Conservation (phyloP, 1,140 invertebrate genomes). For the Camponotus floridanus region DNA sequence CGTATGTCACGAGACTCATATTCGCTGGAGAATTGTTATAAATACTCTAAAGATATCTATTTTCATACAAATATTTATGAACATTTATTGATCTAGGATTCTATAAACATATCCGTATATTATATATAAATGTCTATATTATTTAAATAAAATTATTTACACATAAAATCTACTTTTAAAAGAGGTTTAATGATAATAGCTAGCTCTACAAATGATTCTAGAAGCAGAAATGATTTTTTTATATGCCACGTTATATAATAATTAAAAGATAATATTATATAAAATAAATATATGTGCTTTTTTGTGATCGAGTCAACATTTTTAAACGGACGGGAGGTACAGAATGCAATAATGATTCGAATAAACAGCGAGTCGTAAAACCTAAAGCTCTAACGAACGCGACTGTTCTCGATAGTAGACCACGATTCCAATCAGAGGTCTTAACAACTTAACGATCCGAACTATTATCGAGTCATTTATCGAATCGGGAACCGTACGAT, state of each 20-base stretch:
- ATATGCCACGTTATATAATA: too few species aligned
- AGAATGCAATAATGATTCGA: not conserved
- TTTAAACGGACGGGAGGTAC: not conserved
- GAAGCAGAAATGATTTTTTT: not conserved
- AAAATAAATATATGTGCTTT: not conserved
- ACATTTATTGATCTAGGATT: not conserved
- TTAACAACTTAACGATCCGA: conserved; percentile 68
- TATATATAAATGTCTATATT: too few species aligned
- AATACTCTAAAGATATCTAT: not conserved
- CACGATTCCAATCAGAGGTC: conserved; percentile 57
- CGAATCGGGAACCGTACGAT: conserved; percentile 51
- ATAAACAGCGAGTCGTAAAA: not conserved
- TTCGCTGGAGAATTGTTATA: not conserved
- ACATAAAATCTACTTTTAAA: too few species aligned
- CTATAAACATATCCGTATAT: too few species aligned
- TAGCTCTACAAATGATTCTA: too few species aligned
- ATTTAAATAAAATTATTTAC: too few species aligned
- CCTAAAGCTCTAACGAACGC: conserved; percentile 2
- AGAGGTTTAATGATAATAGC: too few species aligned
- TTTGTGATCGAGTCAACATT: not conserved
- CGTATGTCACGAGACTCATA: not conserved
- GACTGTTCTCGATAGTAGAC: conserved; percentile 59
- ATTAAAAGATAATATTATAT: not conserved
- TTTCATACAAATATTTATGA: not conserved
- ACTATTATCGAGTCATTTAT: conserved; percentile 62